These are phyloP conservation scores for Cerastis rubricosa DNA, from an alignment of 2,888 invertebrate species.

Conservation along the genomic window DNA sequence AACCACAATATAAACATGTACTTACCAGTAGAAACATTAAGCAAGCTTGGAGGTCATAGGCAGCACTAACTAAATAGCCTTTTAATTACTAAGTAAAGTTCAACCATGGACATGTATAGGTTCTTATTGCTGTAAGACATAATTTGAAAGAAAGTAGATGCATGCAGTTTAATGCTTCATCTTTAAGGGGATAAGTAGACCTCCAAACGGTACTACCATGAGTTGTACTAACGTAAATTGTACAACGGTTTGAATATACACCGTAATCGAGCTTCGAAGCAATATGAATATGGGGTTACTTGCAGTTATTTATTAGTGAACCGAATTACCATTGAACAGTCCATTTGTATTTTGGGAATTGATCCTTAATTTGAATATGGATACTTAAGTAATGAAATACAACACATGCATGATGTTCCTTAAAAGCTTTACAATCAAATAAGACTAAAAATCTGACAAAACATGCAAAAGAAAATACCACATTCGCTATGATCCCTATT, in stretches of 20 bases:
- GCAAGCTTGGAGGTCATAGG: not conserved
- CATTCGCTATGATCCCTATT: constrained; percentile 41
- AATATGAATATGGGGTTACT: constrained; percentile 50
- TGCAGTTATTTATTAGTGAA: constrained; percentile 42
- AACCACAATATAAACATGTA: not conserved
- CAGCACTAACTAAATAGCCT: constrained; percentile 14
- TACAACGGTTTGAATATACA: constrained; percentile 59
- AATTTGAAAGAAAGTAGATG: constrained; percentile 57
- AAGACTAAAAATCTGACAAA: not conserved
- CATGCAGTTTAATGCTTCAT: constrained; percentile 48
- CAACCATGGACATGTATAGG: constrained; percentile 21
- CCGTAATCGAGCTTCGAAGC: constrained; percentile 53
- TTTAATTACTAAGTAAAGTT: constrained; percentile 22
- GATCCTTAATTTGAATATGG: not conserved
- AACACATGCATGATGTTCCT: not conserved
- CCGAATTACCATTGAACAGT: constrained; percentile 4
- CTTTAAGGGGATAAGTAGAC: constrained; percentile 57
- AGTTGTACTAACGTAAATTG: constrained; percentile 60
- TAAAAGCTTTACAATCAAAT: not conserved
- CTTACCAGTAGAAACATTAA: not conserved
- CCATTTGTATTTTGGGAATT: not conserved
- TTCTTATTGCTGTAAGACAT: constrained; percentile 31
- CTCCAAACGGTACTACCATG: constrained; percentile 59
- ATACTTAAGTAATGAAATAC: not conserved
- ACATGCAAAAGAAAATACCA: constrained; percentile 38